A percentile compares a stretch with the other conserved stretches of the same genome.
These are phyloP conservation scores for Morus bassanus DNA, from an alignment of 2,797 vertebrate genomes.

Conservation along the genomic window DNA sequence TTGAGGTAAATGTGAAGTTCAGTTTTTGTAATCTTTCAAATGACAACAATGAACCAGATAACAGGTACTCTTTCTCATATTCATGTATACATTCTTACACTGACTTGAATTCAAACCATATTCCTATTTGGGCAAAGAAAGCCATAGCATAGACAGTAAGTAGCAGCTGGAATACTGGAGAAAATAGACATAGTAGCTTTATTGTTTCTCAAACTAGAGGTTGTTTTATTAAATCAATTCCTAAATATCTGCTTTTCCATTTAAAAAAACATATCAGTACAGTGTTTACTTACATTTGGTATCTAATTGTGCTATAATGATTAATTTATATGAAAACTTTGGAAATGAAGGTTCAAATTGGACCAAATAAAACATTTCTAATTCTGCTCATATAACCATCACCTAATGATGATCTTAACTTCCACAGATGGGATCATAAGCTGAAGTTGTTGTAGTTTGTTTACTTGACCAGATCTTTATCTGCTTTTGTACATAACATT, in stretches of 20 bases:
- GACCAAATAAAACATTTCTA: background rate
- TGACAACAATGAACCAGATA: background rate
- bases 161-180: background rate
- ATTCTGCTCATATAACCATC: background rate
- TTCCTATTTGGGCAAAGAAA: background rate
- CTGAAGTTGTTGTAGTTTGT: background rate
- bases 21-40: background rate
- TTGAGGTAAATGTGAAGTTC: background rate
- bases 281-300: background rate
- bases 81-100: background rate
- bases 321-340: background rate
- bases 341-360: background rate
- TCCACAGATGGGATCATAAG: background rate
- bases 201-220: background rate
- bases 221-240: background rate
- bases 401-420: background rate
- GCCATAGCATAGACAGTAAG: background rate
- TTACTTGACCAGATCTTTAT: background rate
- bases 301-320: background rate
- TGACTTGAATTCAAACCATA: background rate
- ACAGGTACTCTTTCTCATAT: background rate
- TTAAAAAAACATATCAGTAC: background rate
- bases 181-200: background rate
- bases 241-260: background rate
- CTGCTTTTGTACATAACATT: background rate